Percentiles rank a stretch among this genome's conserved stretches.
Evolutionary conservation across 2,888 invertebrate genomes (phyloP).

Genomic region (Amiota communis): DNA sequence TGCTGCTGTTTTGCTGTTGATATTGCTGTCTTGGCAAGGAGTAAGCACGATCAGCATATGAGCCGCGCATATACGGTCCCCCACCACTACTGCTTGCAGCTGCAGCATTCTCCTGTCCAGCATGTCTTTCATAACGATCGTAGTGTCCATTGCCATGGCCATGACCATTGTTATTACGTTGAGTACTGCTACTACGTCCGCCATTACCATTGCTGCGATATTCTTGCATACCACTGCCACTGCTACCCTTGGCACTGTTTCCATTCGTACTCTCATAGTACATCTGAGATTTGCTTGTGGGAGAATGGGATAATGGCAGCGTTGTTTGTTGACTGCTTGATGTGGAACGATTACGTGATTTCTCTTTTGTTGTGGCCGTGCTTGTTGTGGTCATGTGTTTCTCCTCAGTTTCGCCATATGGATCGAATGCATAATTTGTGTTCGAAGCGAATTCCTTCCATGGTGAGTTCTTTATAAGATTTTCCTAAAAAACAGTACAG

Average conservation of each 20-base stretch:
- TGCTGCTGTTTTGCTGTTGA: constrained; percentile 63
- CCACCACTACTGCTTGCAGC: constrained; percentile 23
- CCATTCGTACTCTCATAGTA: constrained; percentile 66
- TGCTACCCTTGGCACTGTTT: constrained; percentile 43
- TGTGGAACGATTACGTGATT: constrained; percentile 63
- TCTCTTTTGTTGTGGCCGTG: constrained; percentile 59
- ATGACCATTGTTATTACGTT: constrained; percentile 40
- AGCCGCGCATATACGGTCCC: constrained; percentile 61
- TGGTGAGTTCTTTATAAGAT: constrained; percentile 85
- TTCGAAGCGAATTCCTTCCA: constrained; percentile 90
- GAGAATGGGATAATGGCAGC: constrained; percentile 73
- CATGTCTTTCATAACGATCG: constrained; percentile 47
- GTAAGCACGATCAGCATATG: constrained; percentile 79
- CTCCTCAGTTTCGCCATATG: constrained; percentile 86
- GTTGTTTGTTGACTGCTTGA: constrained; percentile 70
- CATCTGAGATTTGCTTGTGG: constrained; percentile 70
- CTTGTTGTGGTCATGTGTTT: constrained; percentile 72
- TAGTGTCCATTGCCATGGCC: constrained; percentile 40
- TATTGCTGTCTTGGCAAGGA: constrained; percentile 81
- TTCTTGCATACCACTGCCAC: constrained; percentile 43
- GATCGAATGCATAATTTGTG: constrained; percentile 92
- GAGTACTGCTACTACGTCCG: constrained; percentile 49
- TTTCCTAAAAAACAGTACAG: constrained; percentile 77
- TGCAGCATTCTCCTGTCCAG: constrained; percentile 52
- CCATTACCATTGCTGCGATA: constrained; percentile 46